These are phyloP conservation scores for Osmerus mordax DNA, from an alignment of 2,113 vertebrate species.

Conservation along the genomic window DNA sequence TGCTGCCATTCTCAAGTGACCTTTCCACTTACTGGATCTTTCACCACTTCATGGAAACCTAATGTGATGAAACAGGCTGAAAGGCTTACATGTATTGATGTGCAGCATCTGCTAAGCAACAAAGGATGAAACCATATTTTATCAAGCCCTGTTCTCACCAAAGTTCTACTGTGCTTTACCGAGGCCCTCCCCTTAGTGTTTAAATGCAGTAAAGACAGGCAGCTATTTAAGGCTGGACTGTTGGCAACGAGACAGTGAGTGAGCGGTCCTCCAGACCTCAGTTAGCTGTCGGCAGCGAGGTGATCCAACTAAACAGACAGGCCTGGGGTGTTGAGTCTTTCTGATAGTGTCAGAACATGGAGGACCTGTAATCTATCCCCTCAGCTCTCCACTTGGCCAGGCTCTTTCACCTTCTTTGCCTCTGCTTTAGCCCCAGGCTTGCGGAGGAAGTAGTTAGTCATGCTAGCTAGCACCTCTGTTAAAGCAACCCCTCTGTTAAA, in stretches of 20 bases:
- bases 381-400: conserved; percentile 20
- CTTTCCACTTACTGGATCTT: too few relatives aligned
- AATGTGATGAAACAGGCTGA: too few relatives aligned
- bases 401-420: conserved; percentile 2
- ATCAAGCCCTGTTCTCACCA: too few relatives aligned
- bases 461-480: neutral
- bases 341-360: conserved; percentile 55
- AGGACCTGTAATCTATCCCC: conserved; percentile 49
- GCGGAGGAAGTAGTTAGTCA: conserved; percentile 19
- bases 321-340: conserved; percentile 54
- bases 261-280: conserved; percentile 37
- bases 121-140: too few relatives aligned
- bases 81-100: too few relatives aligned
- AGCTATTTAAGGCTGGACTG: conserved; percentile 11
- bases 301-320: conserved; percentile 44
- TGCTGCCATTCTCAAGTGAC: too few relatives aligned
- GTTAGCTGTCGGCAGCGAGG: conserved; percentile 55
- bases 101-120: too few relatives aligned
- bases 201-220: neutral
- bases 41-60: too few relatives aligned
- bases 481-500: neutral
- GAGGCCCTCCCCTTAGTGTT: too few relatives aligned
- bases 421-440: neutral
- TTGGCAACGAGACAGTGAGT: conserved; percentile 53
- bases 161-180: too few relatives aligned